A percentile compares a stretch with the other conserved stretches of the same genome.
Evolutionary conservation across 2,113 vertebrate genomes (phyloP).

Genomic region (Leucoraja erinaceus): DNA sequence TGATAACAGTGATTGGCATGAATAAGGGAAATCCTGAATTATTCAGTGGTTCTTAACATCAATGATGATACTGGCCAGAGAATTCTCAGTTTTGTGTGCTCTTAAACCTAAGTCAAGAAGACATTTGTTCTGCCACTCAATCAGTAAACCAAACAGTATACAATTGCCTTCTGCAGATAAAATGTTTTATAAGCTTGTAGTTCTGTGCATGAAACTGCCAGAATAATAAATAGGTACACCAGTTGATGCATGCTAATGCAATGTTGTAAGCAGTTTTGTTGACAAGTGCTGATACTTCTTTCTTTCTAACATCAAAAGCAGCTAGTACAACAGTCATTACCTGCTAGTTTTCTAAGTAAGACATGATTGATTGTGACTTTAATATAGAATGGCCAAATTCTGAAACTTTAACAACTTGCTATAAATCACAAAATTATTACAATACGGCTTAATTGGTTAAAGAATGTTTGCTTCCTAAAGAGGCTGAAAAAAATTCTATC

Average conservation of each 20-base stretch:
- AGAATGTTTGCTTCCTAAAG: constrained; percentile 99
- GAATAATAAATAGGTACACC: constrained; percentile 98
- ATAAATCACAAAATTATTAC: constrained; percentile 99
- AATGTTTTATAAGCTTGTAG: constrained; percentile 96
- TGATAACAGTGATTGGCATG: constrained; percentile 82
- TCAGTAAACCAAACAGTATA: constrained; percentile 93
- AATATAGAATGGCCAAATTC: constrained; percentile 99
- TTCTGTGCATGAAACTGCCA: constrained; percentile 97
- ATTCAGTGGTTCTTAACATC: constrained; percentile 77
- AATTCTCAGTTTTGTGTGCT: constrained; percentile 76
- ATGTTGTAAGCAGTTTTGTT: constrained; percentile 99
- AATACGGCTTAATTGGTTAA: constrained; percentile 99
- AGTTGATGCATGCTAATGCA: constrained; percentile 99
- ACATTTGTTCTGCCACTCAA: constrained; percentile 85
- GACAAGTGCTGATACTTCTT: constrained; percentile 99
- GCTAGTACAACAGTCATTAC: constrained; percentile 99
- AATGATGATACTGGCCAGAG: constrained; percentile 74
- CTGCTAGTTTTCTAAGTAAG: constrained; percentile 88
- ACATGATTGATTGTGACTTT: constrained; percentile 99
- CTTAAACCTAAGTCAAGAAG: constrained; percentile 71
- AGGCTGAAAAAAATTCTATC: constrained; percentile 92
- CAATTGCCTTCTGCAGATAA: constrained; percentile 81
- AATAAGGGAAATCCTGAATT: constrained; percentile 78
- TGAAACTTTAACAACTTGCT: constrained; percentile 99
- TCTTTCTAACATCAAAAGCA: constrained; percentile 99